phyloP scores from a whole-genome alignment of 2,797 vertebrate species.

The Lophotriccus pileatus region DNA sequence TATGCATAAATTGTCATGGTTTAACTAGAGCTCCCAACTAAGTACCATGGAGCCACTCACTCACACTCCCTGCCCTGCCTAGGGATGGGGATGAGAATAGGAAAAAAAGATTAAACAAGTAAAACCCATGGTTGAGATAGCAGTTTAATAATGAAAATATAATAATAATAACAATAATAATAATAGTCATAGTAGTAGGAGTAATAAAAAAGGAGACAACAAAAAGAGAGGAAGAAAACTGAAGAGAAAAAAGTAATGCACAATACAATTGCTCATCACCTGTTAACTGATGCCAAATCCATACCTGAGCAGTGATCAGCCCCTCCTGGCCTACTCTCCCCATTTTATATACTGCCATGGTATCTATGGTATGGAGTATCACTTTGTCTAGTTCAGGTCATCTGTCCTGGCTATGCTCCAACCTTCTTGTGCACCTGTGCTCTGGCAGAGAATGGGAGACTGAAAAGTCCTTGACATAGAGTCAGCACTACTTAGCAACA shows the following conservation, averaged over 20 bases:
- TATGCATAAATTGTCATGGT: neutral
- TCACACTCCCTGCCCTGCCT: neutral
- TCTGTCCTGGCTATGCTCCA: neutral
- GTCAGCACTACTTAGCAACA: neutral
- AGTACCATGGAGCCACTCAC: neutral
- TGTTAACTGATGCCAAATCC: neutral
- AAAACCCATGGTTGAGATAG: neutral
- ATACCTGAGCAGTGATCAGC: neutral
- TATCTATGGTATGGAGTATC: fast-evolving
- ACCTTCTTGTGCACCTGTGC: neutral
- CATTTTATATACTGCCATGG: neutral
- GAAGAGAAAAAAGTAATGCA: neutral
- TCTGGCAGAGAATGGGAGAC: neutral
- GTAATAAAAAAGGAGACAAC: neutral
- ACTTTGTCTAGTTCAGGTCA: neutral
- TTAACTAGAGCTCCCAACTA: neutral
- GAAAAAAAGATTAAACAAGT: neutral
- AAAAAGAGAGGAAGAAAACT: neutral
- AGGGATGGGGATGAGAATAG: neutral
- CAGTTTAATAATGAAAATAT: neutral
- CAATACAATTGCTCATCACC: neutral
- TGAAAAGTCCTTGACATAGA: neutral
- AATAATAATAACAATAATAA: neutral
- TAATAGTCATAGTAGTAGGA: neutral
- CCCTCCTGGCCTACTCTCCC: no score